These are phyloP conservation scores for Eulemur rubriventer DNA, from an alignment of 2,797 vertebrate genomes.

Conservation along the genomic window DNA sequence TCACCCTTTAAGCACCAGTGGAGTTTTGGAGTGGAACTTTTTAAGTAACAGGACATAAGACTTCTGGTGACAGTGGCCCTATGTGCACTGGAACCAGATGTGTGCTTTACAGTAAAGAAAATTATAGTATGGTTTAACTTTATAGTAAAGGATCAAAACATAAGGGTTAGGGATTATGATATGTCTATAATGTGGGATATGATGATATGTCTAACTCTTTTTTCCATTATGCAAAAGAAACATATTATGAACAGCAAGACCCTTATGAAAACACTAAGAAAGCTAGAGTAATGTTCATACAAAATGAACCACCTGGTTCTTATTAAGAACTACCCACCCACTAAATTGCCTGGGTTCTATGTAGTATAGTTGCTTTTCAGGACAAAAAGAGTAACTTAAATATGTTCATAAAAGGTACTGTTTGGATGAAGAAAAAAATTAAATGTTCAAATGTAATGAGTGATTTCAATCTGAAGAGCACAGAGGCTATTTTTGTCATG, in stretches of 20 bases:
- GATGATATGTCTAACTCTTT: constrained; percentile 22
- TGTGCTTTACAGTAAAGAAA: not conserved
- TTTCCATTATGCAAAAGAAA: constrained; percentile 46
- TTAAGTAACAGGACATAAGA: not conserved
- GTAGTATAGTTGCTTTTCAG: not conserved
- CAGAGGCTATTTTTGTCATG: not conserved
- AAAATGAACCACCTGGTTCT: constrained; percentile 49
- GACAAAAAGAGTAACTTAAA: constrained; percentile 34
- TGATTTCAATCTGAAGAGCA: constrained; percentile 30
- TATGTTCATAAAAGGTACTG: not conserved
- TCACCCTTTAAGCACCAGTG: not conserved
- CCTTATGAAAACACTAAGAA: constrained; percentile 51
- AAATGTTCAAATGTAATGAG: constrained; percentile 7
- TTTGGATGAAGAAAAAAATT: constrained; percentile 42
- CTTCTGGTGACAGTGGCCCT: not conserved
- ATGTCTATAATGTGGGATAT: not conserved
- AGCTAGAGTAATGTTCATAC: not conserved
- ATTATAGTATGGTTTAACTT: constrained; percentile 6
- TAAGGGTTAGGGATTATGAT: not conserved
- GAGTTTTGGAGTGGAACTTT: not conserved
- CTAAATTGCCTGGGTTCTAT: constrained; percentile 46
- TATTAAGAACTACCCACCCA: constrained; percentile 46
- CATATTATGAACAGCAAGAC: not conserved
- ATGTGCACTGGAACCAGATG: not conserved
- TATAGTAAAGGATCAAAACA: not conserved